Base-by-base conservation (phyloP, 2,113 vertebrate genomes). In the Gavia stellata region DNA sequence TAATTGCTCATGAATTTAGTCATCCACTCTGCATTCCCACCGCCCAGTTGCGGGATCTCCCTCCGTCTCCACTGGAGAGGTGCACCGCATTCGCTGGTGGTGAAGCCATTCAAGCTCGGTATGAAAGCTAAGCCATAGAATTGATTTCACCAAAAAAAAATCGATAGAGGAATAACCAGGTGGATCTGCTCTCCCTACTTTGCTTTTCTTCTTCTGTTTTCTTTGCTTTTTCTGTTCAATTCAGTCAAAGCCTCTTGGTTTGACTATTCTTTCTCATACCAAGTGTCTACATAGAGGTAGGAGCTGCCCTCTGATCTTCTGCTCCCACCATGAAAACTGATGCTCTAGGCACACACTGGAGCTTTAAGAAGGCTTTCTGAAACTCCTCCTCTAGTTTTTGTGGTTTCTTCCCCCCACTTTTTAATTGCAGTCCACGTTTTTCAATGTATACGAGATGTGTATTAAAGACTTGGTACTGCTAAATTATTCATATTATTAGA, bases 321-420 rank as follows among this genome's bases (percentile, higher is more conserved):
- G 3, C 38, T 92, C 66, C 34, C 40, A 61, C 24, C 25, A 58
- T 0, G 3, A 72, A 68, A 66, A 14, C 36, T 19, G 40, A 62
- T 67, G 47, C 47, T 68, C 58, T 55, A 33, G 65, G n/a, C 47
- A 36, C 33, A 31, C 29, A 20, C 6, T 7, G 26, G 58, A 33
- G 17, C 40, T 88, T 62, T 44, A 78, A 36, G 10, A 73, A 61
- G 77, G 58, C 17, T 84, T 92, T 68, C 58, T 73, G 75, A 77
- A 91, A 47, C 28, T n/a, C 29, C 50, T 72, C 16, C 18, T 47
- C 16, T 61, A n/a, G 6, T 7, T 31, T 38, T 61, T 55, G 59
- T 31, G 2, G 18, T 7, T 40, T 33, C 14, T 6, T 3, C 4
- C 19, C 28, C 9, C 5, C 4, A 2, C 3, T 45, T 72, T n/a